Evolutionary conservation across 2,888 invertebrate species (phyloP).

Genomic region (Molanna angustata): DNA sequence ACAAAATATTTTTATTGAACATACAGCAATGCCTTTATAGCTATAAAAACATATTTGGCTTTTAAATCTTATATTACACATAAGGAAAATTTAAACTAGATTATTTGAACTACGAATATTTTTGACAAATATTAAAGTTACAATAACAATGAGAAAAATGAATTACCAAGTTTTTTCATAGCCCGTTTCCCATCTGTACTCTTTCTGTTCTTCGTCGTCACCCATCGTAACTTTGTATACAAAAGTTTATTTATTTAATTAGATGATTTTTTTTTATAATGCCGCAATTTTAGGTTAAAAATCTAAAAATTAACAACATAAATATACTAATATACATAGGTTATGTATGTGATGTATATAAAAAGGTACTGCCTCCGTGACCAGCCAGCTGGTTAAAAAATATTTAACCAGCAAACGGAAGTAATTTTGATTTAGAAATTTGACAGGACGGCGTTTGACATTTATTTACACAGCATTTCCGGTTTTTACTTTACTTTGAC

Average conservation of each 20-base stretch:
- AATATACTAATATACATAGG: neutral
- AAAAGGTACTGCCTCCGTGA: no score
- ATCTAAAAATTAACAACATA: neutral
- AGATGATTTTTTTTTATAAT: neutral
- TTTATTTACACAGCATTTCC: no score
- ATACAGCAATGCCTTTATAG: neutral
- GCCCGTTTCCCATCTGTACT: slow-evolving; percentile 93
- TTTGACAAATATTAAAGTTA: no score
- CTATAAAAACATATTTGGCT: neutral
- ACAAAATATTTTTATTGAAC: neutral
- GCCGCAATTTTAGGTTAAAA: neutral
- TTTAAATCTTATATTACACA: neutral
- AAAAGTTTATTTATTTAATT: no score
- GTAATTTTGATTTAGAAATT: no score
- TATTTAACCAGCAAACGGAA: neutral
- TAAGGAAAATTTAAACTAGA: no score
- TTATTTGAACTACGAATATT: no score
- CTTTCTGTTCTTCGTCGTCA: slow-evolving; percentile 82
- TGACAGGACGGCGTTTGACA: no score
- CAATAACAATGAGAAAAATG: neutral
- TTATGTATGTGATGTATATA: no score
- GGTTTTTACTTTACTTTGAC: no score
- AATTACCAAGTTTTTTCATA: slow-evolving; percentile 90
- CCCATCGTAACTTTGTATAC: slow-evolving; percentile 56
- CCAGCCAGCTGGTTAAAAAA: neutral